A percentile compares a stretch with the other conserved stretches of the same genome.
These are phyloP conservation scores for Coregonus ussuriensis DNA, from an alignment of 2,797 vertebrate genomes.

Conservation along the genomic window DNA sequence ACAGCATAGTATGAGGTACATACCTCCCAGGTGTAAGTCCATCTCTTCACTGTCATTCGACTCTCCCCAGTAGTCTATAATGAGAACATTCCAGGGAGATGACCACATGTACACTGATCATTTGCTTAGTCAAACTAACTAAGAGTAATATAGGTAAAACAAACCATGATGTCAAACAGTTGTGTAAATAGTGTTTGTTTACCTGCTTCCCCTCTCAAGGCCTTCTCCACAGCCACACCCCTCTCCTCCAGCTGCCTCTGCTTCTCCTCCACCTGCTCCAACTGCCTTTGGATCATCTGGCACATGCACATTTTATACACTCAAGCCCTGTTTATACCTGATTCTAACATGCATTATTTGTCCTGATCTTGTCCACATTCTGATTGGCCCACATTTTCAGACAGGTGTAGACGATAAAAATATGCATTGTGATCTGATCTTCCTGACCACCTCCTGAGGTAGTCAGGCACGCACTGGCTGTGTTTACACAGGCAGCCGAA, in stretches of 20 bases:
- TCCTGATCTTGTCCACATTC: no score
- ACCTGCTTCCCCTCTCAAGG: conserved; percentile 95
- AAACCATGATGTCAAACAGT: background rate
- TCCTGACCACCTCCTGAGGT: no score
- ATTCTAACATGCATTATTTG: no score
- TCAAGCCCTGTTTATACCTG: no score
- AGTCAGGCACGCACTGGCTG: no score
- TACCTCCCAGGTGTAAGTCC: conserved; percentile 94
- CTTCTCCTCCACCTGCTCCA: conserved; percentile 95
- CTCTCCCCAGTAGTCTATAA: conserved; percentile 97
- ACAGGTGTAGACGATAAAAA: no score
- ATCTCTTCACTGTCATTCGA: conserved; percentile 85
- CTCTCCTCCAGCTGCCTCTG: conserved; percentile 91
- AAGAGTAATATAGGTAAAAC: background rate
- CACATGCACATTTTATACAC: conserved; percentile 5
- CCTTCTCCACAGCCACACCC: conserved; percentile 92
- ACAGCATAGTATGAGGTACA: conserved; percentile 67
- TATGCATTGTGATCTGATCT: no score
- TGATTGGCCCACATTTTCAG: no score
- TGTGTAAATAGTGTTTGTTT: background rate
- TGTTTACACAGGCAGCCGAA: no score
- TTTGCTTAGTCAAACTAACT: no score
- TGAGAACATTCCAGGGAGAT: conserved; percentile 81
- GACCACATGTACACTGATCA: background rate
- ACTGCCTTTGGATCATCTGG: conserved; percentile 91